Percentiles rank a stretch among this genome's conserved stretches.
Conservation (phyloP, 2,888 invertebrate species). For the Deilephila porcellus region DNA sequence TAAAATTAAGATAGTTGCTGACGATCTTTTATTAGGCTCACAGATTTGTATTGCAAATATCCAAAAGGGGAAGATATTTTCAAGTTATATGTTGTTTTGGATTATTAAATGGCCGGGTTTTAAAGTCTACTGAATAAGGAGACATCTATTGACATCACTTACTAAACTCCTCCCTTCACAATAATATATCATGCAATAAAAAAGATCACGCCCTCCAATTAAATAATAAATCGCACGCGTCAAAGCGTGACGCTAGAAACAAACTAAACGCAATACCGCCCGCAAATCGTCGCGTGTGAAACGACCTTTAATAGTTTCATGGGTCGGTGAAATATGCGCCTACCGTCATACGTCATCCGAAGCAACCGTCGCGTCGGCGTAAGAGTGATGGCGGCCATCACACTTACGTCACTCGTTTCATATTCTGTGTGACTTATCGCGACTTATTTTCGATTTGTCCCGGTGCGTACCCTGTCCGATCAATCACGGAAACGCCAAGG, state of each 20-base stretch:
- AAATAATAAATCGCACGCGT: too few species aligned
- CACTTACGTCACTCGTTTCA: slow-evolving; percentile 52
- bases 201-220: too few species aligned
- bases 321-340: slow-evolving; percentile 65
- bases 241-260: neutral
- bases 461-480: slow-evolving; percentile 41
- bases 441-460: slow-evolving; percentile 50
- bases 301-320: slow-evolving; percentile 59
- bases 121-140: too few species aligned
- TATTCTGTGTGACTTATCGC: slow-evolving; percentile 53
- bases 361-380: slow-evolving; percentile 48
- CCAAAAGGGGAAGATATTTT: too few species aligned
- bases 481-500: slow-evolving; percentile 40
- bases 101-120: too few species aligned
- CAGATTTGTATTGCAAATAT: too few species aligned
- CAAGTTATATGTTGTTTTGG: too few species aligned
- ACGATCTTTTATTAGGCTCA: too few species aligned
- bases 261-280: neutral
- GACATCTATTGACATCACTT: too few species aligned
- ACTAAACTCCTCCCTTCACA: too few species aligned
- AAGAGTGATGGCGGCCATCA: slow-evolving; percentile 51
- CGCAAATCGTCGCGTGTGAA: slow-evolving; percentile 28
- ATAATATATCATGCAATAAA: too few species aligned
- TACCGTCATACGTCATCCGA: slow-evolving; percentile 63
- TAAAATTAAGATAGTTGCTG: too few species aligned